Evolutionary conservation across 2,113 vertebrate species (phyloP).

Genomic region (Oceanodroma tethys): DNA sequence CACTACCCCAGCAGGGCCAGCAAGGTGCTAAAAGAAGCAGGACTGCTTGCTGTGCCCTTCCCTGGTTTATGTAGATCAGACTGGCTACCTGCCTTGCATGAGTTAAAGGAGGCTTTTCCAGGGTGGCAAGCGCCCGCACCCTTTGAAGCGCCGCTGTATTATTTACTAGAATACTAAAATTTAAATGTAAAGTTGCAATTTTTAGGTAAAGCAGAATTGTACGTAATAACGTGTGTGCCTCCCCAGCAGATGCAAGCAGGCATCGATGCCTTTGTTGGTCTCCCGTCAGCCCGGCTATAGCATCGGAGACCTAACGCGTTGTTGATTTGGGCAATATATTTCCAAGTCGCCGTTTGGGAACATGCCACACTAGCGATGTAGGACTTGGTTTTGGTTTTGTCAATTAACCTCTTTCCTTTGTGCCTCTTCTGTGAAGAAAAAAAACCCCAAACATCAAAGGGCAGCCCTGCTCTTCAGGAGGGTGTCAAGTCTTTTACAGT

Average conservation of each 20-base stretch:
- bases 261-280: background rate
- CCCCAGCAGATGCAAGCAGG: background rate
- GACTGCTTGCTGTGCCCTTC: background rate
- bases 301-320: background rate
- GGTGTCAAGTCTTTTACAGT: background rate
- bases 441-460: background rate
- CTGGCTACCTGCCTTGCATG: background rate
- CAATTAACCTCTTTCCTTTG: constrained; percentile 43
- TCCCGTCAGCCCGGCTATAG: background rate
- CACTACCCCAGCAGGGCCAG: background rate
- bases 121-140: background rate
- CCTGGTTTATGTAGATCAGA: background rate
- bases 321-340: background rate
- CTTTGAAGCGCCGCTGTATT: background rate
- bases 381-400: background rate
- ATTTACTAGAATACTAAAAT: background rate
- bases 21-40: background rate
- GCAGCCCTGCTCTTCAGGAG: background rate
- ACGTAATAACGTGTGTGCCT: background rate
- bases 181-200: background rate
- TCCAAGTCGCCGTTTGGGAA: background rate
- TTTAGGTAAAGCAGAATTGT: background rate
- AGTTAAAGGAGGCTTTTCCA: constrained; percentile 13
- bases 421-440: background rate
- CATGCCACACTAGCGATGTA: background rate